Conservation (phyloP, 2,797 vertebrate species). For the Zalophus californianus region DNA sequence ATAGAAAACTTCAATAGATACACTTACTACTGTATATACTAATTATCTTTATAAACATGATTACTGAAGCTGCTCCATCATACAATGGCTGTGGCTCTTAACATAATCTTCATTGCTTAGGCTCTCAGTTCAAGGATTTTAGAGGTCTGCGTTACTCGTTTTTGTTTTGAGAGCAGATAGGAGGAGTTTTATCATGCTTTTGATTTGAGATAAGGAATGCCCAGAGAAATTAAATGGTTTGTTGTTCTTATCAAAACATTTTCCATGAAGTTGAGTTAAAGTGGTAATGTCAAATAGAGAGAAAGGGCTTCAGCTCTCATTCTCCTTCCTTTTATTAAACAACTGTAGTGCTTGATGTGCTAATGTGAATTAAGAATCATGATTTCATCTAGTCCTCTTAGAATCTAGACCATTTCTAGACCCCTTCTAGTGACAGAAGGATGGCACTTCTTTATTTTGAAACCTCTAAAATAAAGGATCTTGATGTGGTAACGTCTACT, state of each 20-base stretch:
- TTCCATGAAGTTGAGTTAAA: not conserved
- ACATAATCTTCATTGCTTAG: not conserved
- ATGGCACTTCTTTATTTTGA: not conserved
- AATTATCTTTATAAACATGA: not conserved
- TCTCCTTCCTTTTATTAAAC: not conserved
- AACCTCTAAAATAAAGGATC: conserved; percentile 27
- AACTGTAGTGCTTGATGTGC: not conserved
- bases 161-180: not conserved
- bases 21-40: not conserved
- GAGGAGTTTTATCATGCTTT: conserved; percentile 20
- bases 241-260: not conserved
- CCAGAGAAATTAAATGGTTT: not conserved
- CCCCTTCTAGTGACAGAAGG: not conserved
- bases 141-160: not conserved
- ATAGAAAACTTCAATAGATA: not conserved
- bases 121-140: not conserved
- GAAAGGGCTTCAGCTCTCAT: not conserved
- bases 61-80: not conserved
- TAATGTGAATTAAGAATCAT: not conserved
- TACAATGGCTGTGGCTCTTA: not conserved
- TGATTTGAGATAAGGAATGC: not conserved
- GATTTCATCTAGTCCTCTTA: not conserved
- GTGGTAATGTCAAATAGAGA: not conserved
- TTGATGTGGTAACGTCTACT: not conserved
- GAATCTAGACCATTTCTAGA: not conserved